Conservation (phyloP, 2,888 invertebrate species). For the Sinodicranocentrus sp. region DNA sequence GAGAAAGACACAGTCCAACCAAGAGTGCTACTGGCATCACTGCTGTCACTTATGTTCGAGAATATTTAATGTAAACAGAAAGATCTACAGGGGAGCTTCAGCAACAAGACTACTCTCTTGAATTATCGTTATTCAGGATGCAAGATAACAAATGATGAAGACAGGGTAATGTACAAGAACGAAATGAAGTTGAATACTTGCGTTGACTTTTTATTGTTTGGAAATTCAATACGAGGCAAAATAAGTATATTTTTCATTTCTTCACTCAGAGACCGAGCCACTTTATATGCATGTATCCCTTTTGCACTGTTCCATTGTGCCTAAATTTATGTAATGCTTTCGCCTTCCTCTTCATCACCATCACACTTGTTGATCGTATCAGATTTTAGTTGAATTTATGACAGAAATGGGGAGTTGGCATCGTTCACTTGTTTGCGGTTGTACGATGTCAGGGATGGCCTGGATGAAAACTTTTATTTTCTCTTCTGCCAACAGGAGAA, state of each 20-base stretch:
- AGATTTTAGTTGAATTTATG: not conserved
- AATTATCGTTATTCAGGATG: conserved; percentile 25
- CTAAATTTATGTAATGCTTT: no score
- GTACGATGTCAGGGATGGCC: no score
- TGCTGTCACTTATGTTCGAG: conserved; percentile 42
- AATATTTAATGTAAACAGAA: conserved; percentile 38
- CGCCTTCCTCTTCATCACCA: no score
- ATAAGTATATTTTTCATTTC: not conserved
- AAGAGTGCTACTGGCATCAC: conserved; percentile 25
- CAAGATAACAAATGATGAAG: no score
- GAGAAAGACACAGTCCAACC: not conserved
- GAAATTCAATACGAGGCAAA: conserved; percentile 26
- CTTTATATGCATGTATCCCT: not conserved
- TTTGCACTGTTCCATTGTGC: no score
- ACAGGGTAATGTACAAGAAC: no score
- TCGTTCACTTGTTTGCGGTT: no score
- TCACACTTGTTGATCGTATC: no score
- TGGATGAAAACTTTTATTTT: no score
- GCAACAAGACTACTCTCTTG: conserved; percentile 23
- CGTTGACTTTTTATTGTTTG: conserved; percentile 12
- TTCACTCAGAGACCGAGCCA: not conserved
- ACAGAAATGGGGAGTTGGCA: not conserved
- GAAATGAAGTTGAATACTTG: not conserved
- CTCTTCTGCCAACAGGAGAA: no score
- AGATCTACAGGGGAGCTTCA: conserved; percentile 46